A percentile compares a stretch with the other conserved stretches of the same genome.
Evolutionary conservation across 1,140 invertebrate species (phyloP).

Genomic region (Hycleus cichorii): DNA sequence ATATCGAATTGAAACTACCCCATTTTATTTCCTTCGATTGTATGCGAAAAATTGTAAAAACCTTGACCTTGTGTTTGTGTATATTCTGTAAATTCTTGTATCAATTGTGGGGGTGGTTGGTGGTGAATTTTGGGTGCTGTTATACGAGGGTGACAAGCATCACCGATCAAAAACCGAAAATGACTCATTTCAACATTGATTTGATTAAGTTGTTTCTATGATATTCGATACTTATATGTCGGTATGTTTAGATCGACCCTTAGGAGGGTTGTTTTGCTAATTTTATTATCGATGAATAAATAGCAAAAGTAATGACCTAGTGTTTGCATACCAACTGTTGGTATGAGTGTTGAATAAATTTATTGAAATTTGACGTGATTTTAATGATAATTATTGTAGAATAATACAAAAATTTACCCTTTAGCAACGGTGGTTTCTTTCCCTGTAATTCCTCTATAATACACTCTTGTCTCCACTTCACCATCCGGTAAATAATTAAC

Average conservation of each 20-base stretch:
- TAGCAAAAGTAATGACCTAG: no score
- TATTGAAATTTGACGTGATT: no score
- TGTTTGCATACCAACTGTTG: no score
- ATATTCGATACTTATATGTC: no score
- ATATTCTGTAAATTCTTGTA: no score
- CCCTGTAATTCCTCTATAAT: conserved; percentile 52
- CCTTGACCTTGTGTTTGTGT: no score
- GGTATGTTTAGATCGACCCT: no score
- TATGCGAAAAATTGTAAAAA: no score
- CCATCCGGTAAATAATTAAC: conserved; percentile 53
- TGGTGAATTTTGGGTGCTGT: neutral
- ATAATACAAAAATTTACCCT: conserved; percentile 39
- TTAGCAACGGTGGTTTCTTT: conserved; percentile 54
- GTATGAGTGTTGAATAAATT: no score
- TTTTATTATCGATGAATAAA: neutral
- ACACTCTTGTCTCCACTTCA: conserved; percentile 53
- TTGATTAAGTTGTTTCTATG: neutral
- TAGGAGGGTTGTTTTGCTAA: neutral
- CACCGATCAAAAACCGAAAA: neutral
- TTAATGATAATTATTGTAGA: neutral
- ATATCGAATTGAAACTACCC: no score
- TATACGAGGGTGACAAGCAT: neutral
- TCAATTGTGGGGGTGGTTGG: neutral
- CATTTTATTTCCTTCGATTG: no score
- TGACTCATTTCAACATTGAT: neutral